Conservation (phyloP, 2,113 vertebrate species). For the Peucedramus taeniatus region DNA sequence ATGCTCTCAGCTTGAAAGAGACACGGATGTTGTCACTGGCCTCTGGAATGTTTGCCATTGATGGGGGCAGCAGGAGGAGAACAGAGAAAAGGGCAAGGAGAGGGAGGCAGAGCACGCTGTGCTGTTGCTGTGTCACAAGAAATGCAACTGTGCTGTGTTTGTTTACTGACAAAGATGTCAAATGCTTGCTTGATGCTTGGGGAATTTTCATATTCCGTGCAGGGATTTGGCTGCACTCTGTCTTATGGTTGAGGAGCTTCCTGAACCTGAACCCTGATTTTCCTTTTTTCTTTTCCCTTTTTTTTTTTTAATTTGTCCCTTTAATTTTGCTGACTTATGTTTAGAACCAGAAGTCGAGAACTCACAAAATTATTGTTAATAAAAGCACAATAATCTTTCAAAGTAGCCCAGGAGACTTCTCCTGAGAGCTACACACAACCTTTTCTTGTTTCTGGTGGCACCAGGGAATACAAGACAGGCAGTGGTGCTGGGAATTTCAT, state of each 20-base stretch:
- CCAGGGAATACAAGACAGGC: neutral
- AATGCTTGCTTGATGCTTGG: neutral
- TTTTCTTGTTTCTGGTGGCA: neutral
- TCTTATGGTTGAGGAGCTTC: neutral
- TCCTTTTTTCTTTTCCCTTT: neutral
- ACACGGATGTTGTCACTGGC: neutral
- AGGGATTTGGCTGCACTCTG: neutral
- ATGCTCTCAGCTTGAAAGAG: constrained; percentile 46
- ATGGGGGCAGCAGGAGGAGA: neutral
- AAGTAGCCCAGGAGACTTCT: neutral
- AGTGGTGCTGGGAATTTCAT: neutral
- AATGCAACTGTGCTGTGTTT: neutral
- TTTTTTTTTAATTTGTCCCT: too few species aligned
- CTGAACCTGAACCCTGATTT: too few species aligned
- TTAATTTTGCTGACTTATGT: neutral
- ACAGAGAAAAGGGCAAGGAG: neutral
- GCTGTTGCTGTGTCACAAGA: neutral
- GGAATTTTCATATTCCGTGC: neutral
- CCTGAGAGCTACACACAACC: neutral
- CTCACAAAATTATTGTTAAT: neutral
- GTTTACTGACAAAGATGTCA: constrained; percentile 57
- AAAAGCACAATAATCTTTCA: neutral
- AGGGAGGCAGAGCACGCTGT: neutral
- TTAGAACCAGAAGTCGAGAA: neutral
- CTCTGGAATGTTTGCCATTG: constrained; percentile 28